Conservation (phyloP, 2,888 invertebrate species). For the Erpobdella octoculata region DNA sequence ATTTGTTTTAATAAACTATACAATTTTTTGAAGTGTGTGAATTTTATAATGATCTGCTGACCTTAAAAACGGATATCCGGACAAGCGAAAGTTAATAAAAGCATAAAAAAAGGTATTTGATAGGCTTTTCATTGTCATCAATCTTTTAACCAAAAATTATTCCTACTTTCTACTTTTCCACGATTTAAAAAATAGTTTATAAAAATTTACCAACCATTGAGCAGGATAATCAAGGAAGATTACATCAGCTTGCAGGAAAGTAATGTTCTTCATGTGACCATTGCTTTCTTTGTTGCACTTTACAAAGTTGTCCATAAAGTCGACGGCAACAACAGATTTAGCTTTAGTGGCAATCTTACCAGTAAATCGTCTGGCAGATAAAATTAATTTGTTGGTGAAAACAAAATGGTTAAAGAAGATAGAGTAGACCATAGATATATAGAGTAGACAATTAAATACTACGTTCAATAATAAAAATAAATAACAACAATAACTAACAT, state of each 20-base stretch:
- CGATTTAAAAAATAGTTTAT: not conserved
- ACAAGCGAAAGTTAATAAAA: too few species aligned
- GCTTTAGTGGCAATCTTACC: slow-evolving; percentile 53
- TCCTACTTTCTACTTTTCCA: not conserved
- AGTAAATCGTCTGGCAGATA: slow-evolving; percentile 55
- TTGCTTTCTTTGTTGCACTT: slow-evolving; percentile 54
- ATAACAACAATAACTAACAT: too few species aligned
- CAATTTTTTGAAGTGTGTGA: too few species aligned
- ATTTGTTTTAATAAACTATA: too few species aligned
- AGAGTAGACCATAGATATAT: too few species aligned
- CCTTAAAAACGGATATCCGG: too few species aligned
- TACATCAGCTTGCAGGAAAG: slow-evolving; percentile 55
- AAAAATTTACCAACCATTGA: slow-evolving; percentile 37
- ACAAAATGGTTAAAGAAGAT: too few species aligned
- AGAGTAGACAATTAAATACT: too few species aligned
- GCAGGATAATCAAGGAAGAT: slow-evolving; percentile 52
- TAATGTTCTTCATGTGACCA: slow-evolving; percentile 52
- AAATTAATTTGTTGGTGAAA: too few species aligned
- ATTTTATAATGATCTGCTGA: too few species aligned
- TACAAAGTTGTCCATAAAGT: slow-evolving; percentile 57
- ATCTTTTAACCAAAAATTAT: not conserved
- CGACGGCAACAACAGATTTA: slow-evolving; percentile 54
- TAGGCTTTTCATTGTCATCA: slow-evolving; percentile 7
- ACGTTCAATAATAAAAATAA: too few species aligned
- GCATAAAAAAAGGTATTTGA: not conserved